Conservation (phyloP, 1,140 invertebrate species). For the Sesamia nonagrioides region DNA sequence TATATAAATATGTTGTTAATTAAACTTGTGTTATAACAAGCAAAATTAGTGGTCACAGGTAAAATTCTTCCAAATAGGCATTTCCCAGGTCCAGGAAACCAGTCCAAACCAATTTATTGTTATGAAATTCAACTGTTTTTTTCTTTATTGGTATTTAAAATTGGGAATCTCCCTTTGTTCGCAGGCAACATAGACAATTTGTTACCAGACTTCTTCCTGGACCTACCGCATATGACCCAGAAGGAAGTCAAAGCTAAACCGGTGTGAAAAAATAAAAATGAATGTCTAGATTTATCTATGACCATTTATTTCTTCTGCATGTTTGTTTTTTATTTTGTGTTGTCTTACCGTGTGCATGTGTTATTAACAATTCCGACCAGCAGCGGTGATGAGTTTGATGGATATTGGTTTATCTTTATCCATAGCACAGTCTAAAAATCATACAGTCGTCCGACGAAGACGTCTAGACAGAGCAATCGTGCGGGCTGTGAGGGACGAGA, state of each 20-base stretch:
- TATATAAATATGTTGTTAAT: constrained; percentile 8
- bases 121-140: constrained; percentile 46
- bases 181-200: constrained; percentile 90
- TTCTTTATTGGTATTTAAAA: constrained; percentile 41
- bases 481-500: too few species aligned
- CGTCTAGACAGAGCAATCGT: too few species aligned
- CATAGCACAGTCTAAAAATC: too few species aligned
- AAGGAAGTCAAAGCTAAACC: constrained; percentile 58
- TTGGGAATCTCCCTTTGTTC: constrained; percentile 71
- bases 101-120: constrained; percentile 18
- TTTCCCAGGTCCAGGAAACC: constrained; percentile 22
- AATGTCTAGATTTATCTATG: constrained; percentile 57
- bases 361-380: background rate
- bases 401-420: too few species aligned
- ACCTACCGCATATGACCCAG: constrained; percentile 78
- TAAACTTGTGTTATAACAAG: background rate
- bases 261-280: constrained; percentile 62
- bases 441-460: too few species aligned
- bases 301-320: constrained; percentile 58
- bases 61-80: background rate
- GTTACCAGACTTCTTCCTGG: constrained; percentile 97
- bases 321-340: constrained; percentile 44
- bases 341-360: constrained; percentile 5
- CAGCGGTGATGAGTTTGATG: background rate
- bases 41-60: constrained; percentile 49